phyloP scores from a whole-genome alignment of 2,797 vertebrate genomes.

The Scolopax bukidnonensis region DNA sequence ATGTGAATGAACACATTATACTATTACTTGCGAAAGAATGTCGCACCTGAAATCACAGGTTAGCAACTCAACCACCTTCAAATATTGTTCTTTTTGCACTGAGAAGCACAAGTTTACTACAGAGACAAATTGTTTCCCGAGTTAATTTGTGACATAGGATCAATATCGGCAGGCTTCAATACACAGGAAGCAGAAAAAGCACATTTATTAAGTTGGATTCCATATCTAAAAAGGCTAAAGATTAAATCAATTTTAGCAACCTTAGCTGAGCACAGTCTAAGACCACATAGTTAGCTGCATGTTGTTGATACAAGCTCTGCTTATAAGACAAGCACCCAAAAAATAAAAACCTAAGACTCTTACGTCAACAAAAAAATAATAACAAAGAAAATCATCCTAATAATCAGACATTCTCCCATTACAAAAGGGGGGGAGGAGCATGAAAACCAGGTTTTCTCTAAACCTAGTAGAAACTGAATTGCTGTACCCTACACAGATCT shows the following conservation, averaged over 20 bases:
- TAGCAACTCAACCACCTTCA: background rate
- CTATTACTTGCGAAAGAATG: background rate
- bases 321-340: background rate
- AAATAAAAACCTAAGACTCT: background rate
- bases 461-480: background rate
- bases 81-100: background rate
- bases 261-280: background rate
- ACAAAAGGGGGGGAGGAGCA: background rate
- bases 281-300: background rate
- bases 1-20: rapidly evolving
- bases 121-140: background rate
- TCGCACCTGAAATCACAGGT: background rate
- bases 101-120: background rate
- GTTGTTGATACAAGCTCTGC: background rate
- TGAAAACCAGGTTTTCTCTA: background rate
- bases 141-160: background rate
- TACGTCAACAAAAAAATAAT: background rate
- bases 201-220: background rate
- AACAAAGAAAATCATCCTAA: background rate
- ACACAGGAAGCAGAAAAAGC: background rate
- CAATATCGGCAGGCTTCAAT: background rate
- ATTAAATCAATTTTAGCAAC: background rate
- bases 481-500: background rate
- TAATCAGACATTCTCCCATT: background rate
- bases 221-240: background rate